Evolutionary conservation across 2,113 vertebrate genomes (phyloP).

Genomic region (Vicugna pacos): DNA sequence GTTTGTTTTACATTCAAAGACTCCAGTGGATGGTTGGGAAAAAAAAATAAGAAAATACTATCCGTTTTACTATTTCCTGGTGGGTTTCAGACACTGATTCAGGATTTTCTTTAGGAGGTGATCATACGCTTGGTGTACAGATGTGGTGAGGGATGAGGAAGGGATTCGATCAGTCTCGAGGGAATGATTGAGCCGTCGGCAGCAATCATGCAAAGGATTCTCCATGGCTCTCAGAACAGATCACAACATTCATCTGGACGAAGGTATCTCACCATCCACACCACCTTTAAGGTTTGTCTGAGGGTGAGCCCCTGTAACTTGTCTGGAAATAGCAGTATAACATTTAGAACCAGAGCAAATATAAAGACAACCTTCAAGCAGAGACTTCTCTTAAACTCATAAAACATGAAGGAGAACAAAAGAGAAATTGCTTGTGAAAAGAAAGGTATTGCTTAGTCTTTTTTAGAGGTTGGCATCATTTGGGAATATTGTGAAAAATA

Average conservation of each 20-base stretch:
- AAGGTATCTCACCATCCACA: background rate
- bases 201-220: background rate
- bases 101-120: background rate
- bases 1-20: background rate
- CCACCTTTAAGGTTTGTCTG: background rate
- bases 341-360: background rate
- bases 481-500: background rate
- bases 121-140: background rate
- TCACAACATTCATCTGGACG: fast-evolving
- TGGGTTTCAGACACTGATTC: background rate
- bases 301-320: background rate
- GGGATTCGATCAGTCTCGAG: background rate
- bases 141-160: background rate
- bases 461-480: background rate
- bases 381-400: background rate
- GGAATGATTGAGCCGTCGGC: background rate
- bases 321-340: background rate
- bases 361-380: background rate
- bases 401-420: background rate
- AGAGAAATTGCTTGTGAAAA: background rate
- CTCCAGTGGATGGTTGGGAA: background rate
- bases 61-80: background rate
- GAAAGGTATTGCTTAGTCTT: background rate
- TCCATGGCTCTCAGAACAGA: background rate
- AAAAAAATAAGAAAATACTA: background rate